phyloP scores from a whole-genome alignment of 2,797 vertebrate genomes.

The Acanthiza pusilla region DNA sequence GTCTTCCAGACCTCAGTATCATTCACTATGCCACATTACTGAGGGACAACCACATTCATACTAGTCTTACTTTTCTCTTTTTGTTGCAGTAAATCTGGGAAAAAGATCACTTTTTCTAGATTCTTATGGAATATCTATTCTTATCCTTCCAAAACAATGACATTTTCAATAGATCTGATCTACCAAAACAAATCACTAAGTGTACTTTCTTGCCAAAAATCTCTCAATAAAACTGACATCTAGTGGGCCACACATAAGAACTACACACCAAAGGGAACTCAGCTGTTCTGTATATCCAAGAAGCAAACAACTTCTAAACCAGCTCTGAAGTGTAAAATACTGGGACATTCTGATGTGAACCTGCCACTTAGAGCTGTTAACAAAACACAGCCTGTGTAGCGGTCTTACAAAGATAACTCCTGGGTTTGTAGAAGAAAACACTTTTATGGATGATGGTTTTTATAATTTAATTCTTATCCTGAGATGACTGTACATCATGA shows the following conservation, averaged over 20 bases:
- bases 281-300: neutral
- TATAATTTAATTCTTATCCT: neutral
- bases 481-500: neutral
- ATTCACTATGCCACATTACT: neutral
- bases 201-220: neutral
- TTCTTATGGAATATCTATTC: neutral
- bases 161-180: neutral
- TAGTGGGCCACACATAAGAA: neutral
- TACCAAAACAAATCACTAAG: neutral
- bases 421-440: neutral
- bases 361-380: neutral
- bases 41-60: neutral
- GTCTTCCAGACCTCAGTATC: neutral
- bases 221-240: neutral
- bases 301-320: neutral
- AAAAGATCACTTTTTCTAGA: neutral
- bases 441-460: neutral
- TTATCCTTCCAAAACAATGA: neutral
- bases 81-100: neutral
- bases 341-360: neutral
- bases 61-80: neutral
- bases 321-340: neutral
- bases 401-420: neutral
- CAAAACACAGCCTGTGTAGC: neutral
- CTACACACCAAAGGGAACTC: neutral